Evolutionary conservation across 2,797 vertebrate genomes (phyloP).

Genomic region (Garrulus glandarius): DNA sequence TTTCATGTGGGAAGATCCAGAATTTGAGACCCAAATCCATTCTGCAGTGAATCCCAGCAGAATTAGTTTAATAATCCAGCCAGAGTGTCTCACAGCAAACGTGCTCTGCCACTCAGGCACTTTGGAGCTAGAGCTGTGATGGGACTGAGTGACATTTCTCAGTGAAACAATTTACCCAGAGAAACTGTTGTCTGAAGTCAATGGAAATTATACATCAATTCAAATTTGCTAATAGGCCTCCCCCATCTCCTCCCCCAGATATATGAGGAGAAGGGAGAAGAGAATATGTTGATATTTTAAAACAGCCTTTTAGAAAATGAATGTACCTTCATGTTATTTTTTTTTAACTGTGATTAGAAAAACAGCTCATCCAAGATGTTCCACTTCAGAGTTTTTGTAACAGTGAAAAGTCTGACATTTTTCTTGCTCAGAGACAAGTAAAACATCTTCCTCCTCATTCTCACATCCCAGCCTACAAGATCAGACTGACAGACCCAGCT

Average conservation of each 20-base stretch:
- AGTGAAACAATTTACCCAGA: conserved; percentile 52
- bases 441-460: neutral
- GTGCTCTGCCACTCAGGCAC: conserved; percentile 11
- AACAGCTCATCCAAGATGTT: conserved; percentile 20
- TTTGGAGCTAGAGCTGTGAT: neutral
- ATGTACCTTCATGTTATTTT: neutral
- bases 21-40: neutral
- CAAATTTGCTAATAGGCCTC: conserved; percentile 45
- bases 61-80: neutral
- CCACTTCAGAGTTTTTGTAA: neutral
- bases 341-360: neutral
- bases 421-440: conserved; percentile 4
- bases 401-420: conserved; percentile 26
- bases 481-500: neutral
- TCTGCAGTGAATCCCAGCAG: neutral
- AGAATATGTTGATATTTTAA: conserved; percentile 40
- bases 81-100: neutral
- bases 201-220: conserved; percentile 49
- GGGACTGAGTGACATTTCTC: conserved; percentile 40
- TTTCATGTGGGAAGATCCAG: neutral
- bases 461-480: neutral
- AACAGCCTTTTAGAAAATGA: conserved; percentile 33
- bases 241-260: conserved; percentile 18
- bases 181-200: conserved; percentile 44
- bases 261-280: neutral